phyloP scores from a whole-genome alignment of 2,888 invertebrate species.

The Ditula angustiorana region DNA sequence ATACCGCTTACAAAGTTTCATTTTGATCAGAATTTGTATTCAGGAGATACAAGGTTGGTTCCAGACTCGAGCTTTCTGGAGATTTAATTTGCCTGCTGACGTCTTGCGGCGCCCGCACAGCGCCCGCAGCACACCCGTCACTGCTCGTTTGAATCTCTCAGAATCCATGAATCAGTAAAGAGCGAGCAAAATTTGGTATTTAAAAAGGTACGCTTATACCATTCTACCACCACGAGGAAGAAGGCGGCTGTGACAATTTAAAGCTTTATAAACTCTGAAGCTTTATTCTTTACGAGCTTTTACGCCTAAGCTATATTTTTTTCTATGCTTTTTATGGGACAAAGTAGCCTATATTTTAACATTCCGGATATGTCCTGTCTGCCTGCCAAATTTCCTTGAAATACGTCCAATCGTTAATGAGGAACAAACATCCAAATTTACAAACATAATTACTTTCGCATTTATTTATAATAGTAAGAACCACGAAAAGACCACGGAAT shows the following conservation, averaged over 20 bases:
- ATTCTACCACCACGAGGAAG: background rate
- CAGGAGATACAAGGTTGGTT: background rate
- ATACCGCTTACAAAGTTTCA: background rate
- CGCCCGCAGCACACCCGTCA: background rate
- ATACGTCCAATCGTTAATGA: too few relatives aligned
- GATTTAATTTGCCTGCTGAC: conserved; percentile 6
- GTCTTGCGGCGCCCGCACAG: background rate
- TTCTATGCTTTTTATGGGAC: too few relatives aligned
- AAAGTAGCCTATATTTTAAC: too few relatives aligned
- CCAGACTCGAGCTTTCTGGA: background rate
- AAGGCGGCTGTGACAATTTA: background rate
- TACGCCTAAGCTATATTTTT: too few relatives aligned
- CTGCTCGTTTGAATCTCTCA: conserved; percentile 13
- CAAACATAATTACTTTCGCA: too few relatives aligned
- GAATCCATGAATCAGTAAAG: conserved; percentile 20
- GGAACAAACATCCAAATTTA: too few relatives aligned
- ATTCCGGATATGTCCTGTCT: too few relatives aligned
- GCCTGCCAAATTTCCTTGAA: too few relatives aligned
- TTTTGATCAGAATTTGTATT: background rate
- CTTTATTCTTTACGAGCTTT: background rate
- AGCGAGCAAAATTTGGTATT: conserved; percentile 16
- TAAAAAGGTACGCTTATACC: background rate
- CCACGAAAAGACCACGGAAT: too few relatives aligned
- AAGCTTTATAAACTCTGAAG: background rate
- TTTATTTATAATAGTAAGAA: too few relatives aligned